phyloP scores from a whole-genome alignment of 2,797 vertebrate genomes.

The Sebastiscus tertius region DNA sequence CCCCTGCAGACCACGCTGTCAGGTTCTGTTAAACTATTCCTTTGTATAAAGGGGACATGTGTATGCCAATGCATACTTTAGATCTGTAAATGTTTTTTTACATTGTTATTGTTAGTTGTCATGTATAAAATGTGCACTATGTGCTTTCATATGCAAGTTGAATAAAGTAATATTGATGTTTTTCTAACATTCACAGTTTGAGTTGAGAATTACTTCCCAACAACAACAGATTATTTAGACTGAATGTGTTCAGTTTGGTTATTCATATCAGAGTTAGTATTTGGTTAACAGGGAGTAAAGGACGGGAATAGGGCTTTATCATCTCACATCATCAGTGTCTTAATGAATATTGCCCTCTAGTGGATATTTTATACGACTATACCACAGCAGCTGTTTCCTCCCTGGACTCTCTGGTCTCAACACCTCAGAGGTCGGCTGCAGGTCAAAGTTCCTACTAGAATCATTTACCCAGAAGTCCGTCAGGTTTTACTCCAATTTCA shows the following conservation, averaged over 20 bases:
- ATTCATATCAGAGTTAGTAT: background rate
- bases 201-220: background rate
- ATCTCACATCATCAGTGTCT: no score
- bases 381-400: background rate
- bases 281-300: background rate
- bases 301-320: no score
- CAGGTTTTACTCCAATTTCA: background rate
- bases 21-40: slow-evolving; percentile 57
- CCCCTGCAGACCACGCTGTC: slow-evolving; percentile 17
- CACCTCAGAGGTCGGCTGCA: background rate
- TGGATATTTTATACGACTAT: background rate
- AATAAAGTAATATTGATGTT: slow-evolving; percentile 33
- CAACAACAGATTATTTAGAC: background rate
- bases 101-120: slow-evolving; percentile 7
- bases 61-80: slow-evolving; percentile 73
- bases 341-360: slow-evolving; percentile 29
- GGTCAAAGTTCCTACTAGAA: background rate
- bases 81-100: slow-evolving; percentile 38
- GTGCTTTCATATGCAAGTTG: slow-evolving; percentile 17
- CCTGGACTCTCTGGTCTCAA: background rate
- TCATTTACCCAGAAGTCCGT: background rate
- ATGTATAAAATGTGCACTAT: slow-evolving; percentile 22
- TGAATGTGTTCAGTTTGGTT: background rate
- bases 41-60: slow-evolving; percentile 72
- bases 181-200: background rate